Evolutionary conservation across 2,797 vertebrate genomes (phyloP), one percentile per base, ranked within the genome.

Genomic region (Fundulus diaphanus): DNA sequence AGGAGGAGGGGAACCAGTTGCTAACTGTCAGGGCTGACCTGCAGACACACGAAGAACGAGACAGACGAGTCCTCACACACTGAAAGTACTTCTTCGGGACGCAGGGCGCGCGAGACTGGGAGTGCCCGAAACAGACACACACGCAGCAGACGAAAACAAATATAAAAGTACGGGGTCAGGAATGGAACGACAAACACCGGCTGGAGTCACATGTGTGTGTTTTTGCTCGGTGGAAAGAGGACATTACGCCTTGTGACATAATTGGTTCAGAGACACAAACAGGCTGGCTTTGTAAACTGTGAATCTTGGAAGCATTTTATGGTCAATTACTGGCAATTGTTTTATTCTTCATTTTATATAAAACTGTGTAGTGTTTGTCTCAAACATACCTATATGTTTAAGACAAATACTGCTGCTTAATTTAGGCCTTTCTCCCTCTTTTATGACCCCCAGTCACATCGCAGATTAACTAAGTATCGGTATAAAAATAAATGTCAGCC

Each of bases 51-150:
- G 7, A 1, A 73, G 75, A 93, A 93, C 91, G 63, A 92, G 92
- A 91, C 87, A 83, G 87, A 90, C 91, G 59, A 80, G 92, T 92
- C 90, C 66, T 82, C 63, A 31, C 83, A 74, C 69, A 81, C 85
- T 80, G 61, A 83, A 70, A 80, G 82, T 82, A 77, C 77, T 80
- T 83, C 72, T 76, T 81, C 54, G 29, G 29, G 54, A 80, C 69
- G 73, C 67, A 86, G 85, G 86, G 84, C 82, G 86, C 86, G 84
- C 79, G 63, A 73, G 79, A 87, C 80, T 87, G 85, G 92, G 91
- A 88, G 91, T 91, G 91, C 75, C 87, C 2, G 29, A 72, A 72
- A 83, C 73, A 72, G 68, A 77, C 79, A 80, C 69, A 65, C 68
- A 77, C 73, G 59, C 82, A 68, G 52, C 61, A 86, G 84, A 85